Evolutionary conservation across 2,113 vertebrate genomes (phyloP).

Genomic region (Catharus fuscescens): DNA sequence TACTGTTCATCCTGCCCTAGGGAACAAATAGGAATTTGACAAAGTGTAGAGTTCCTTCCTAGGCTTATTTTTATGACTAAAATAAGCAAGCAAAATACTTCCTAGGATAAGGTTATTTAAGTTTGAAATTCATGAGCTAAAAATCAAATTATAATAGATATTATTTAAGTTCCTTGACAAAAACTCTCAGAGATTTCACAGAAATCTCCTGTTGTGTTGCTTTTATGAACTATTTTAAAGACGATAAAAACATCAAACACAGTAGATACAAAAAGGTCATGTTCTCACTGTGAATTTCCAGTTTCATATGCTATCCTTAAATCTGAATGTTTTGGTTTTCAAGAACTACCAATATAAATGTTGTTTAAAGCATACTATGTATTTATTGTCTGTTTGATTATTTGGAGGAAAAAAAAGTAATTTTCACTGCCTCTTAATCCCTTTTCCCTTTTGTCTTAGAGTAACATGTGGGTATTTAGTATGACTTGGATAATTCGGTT

Average conservation of each 20-base stretch:
- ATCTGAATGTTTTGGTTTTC: neutral
- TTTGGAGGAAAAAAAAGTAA: rapidly evolving
- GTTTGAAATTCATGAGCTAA: neutral
- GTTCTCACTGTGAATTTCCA: neutral
- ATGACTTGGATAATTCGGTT: neutral
- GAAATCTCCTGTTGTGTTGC: neutral
- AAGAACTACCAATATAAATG: neutral
- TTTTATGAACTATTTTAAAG: neutral
- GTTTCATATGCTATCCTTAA: neutral
- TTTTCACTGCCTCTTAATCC: neutral
- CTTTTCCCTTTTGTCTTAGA: neutral
- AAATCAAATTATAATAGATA: neutral
- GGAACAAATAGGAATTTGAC: neutral
- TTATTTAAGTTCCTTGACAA: neutral
- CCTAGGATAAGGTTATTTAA: neutral
- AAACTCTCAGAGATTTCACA: neutral
- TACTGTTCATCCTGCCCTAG: neutral
- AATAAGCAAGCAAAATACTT: neutral
- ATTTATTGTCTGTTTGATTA: neutral
- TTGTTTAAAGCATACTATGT: neutral
- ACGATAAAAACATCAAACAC: neutral
- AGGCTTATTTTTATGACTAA: neutral
- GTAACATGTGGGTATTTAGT: neutral
- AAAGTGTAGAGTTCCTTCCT: neutral
- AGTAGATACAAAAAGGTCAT: neutral